Evolutionary conservation across 1,140 invertebrate genomes (phyloP), one percentile per base, ranked within the genome.

Genomic region (Lordiphosa mommai): DNA sequence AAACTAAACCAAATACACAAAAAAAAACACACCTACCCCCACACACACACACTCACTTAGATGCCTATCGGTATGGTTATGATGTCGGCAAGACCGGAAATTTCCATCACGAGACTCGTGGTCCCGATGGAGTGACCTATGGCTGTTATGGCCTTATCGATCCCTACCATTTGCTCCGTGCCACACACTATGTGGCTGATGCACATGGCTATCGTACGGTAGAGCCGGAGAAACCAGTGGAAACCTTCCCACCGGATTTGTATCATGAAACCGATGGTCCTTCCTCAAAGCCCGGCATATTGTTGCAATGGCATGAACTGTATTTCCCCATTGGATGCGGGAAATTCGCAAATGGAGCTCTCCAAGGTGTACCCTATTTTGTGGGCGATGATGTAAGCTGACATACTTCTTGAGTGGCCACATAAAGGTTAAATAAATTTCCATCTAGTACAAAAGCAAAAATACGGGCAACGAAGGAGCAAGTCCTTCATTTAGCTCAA

Each of bases 131-230:
- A 6, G 92, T 95, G 10, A 94, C 94, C 0, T 95, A 94, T 60
- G 94, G 94, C 61, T 95, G 94, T 87, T 95, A 95, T 59, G 94
- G 94, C 32, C 94, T 93, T 72, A 91, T 95, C 9, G 93, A 94
- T 80, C 92, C 93, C 1, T 91, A 93, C 37, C 91, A 92, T 13
- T 91, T 92, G 59, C 87, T 94, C 2, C 90, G 92, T 33, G 92
- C 92, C 23, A 94, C 93, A 17, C 94, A 94, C 87, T 96, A 95
- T 69, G 90, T 95, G 1, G 94, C 94, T 46, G 94, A 95, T 88
- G 92, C 92, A 36, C 93, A 94, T 90, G 94, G 94, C 32, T 95
- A 95, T 82, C 88, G 94, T 61, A 92, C 94, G 0, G 92, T 95
- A 0, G 90, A 92, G 61, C 92, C 93, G 0, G 91, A 92, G 29